A percentile compares a stretch with the other conserved stretches of the same genome.
Conservation (phyloP, 2,113 vertebrate genomes). For the Plestiodon gilberti region DNA sequence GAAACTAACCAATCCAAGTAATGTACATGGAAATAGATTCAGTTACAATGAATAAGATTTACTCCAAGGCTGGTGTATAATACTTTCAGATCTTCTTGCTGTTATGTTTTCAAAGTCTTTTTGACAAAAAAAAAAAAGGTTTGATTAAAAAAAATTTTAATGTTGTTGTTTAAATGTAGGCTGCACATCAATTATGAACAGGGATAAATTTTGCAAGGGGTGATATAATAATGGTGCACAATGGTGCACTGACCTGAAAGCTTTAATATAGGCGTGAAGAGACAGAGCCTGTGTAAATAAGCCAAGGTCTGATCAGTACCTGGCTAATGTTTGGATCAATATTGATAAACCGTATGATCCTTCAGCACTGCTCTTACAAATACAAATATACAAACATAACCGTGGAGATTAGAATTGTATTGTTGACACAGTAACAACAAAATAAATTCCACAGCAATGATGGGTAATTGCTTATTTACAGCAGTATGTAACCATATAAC, state of each 20-base stretch:
- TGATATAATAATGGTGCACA: too few relatives aligned
- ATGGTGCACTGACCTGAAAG: not conserved
- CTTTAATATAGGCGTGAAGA: not conserved
- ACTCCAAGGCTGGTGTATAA: not conserved
- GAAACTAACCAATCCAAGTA: not conserved
- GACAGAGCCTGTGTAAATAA: not conserved
- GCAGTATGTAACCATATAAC: slow-evolving; percentile 63
- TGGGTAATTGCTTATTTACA: slow-evolving; percentile 31
- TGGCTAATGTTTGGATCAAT: not conserved
- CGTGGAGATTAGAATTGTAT: slow-evolving; percentile 21
- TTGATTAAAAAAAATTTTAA: not conserved
- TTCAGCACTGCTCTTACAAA: not conserved
- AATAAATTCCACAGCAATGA: slow-evolving; percentile 31
- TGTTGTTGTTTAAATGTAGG: not conserved
- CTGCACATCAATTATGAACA: too few relatives aligned
- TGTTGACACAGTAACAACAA: slow-evolving; percentile 28
- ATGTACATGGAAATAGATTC: not conserved
- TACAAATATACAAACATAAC: slow-evolving; percentile 10
- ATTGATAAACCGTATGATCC: slow-evolving; percentile 19
- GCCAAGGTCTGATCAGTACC: not conserved
- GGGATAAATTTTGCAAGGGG: not conserved
- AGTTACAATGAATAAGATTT: not conserved
- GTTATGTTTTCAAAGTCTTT: not conserved
- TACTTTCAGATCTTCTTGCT: not conserved
- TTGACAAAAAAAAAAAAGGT: not conserved